Base-by-base conservation (phyloP, 2,113 vertebrate genomes). In the Saccopteryx leptura region DNA sequence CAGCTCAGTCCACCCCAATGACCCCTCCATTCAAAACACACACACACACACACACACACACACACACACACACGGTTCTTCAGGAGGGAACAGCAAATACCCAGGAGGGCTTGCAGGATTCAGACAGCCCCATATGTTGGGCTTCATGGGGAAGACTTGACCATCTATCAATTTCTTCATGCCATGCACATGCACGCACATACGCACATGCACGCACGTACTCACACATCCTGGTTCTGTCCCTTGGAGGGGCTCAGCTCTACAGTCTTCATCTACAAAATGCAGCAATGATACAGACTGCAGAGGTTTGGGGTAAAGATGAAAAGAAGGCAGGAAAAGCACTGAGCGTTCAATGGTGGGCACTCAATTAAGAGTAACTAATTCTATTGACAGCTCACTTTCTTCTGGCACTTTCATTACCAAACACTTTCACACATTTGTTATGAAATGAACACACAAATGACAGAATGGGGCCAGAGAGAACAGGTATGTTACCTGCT, bases 391-490 rank as follows among this genome's bases (percentile, higher is more conserved):
- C 60, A 91, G 89, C 68, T 61, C 56, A 50, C 91, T 88, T 19
- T 75, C 78, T 89, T 75, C 50, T 2, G 60, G 90, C 75, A 18
- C 75, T 91, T 85, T 78, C 78, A 46, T 82, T 61, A 54, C 85
- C 58, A 24, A 94, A 81, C 78, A 88, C 91, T 93, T 93, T 93
- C 95, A 31, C 52, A 13, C 31, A 7, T 56, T 54, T 48, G 31
- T 93, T 89, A 88, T 31, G 86, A 90, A 95, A 94, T 11, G 58
- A 48, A 66, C 1, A 56, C 0, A 1, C 61, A 74, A 66, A 46
- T 72, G 86, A 89, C 91, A 96, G 63, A 95, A 88, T 61, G 52
- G 74, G 95, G 87, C 15, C 96, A 94, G 56, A 85, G 88, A 91
- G 69, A 94, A 83, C 91, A 85, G 95, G 95, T 89, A 93, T 1